phyloP scores from a whole-genome alignment of 2,113 vertebrate genomes.

The Toxotes chatareus region DNA sequence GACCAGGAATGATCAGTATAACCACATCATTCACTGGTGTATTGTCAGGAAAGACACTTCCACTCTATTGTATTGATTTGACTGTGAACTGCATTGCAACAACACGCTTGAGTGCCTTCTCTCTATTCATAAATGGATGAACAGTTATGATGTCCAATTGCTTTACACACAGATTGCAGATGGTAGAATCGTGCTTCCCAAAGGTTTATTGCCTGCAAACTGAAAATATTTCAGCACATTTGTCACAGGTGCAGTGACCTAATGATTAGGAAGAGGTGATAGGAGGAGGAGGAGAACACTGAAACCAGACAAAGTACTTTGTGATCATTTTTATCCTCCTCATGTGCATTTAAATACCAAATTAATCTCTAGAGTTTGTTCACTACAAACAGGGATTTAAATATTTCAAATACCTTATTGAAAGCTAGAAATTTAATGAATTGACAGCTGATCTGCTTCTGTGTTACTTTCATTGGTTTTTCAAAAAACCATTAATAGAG shows the following conservation, averaged over 20 bases:
- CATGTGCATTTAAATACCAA: background rate
- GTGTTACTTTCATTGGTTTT: background rate
- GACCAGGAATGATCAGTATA: slow-evolving; percentile 20
- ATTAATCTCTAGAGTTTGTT: background rate
- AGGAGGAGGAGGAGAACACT: background rate
- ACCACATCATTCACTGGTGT: slow-evolving; percentile 14
- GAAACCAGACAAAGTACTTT: background rate
- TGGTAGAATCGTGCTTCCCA: slow-evolving; percentile 13
- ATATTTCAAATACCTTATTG: background rate
- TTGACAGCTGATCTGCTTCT: background rate
- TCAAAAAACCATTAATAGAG: background rate
- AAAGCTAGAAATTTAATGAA: background rate
- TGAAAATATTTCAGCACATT: slow-evolving; percentile 3
- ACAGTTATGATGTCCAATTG: background rate
- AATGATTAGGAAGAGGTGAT: background rate
- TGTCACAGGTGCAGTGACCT: background rate
- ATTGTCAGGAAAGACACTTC: slow-evolving; percentile 3
- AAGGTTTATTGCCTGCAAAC: slow-evolving; percentile 1
- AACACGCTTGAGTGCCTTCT: slow-evolving; percentile 6
- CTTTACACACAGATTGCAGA: slow-evolving; percentile 1
- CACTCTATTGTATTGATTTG: slow-evolving; percentile 32
- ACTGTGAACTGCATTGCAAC: background rate
- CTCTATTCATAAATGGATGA: slow-evolving; percentile 22
- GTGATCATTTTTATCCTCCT: background rate
- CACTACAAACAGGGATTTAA: background rate